These are phyloP conservation scores for Prenolepis imparis DNA, from an alignment of 2,888 invertebrate genomes.

Conservation along the genomic window DNA sequence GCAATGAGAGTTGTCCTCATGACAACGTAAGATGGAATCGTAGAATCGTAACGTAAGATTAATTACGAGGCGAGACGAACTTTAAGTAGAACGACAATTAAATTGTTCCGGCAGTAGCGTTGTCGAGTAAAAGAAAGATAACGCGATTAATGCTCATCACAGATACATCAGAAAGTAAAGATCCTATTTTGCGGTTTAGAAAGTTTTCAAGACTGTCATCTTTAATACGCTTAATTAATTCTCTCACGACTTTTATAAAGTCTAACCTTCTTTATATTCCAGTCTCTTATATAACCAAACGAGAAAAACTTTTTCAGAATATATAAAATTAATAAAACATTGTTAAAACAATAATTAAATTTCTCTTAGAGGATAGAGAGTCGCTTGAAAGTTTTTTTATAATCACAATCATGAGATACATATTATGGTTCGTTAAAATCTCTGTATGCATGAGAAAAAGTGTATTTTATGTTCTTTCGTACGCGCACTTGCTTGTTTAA, in stretches of 20 bases:
- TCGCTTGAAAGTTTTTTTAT: neutral
- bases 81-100: constrained; percentile 3
- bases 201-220: constrained; percentile 9
- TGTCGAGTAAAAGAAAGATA: neutral
- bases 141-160: neutral
- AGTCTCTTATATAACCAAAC: neutral
- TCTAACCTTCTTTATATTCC: constrained; percentile 20
- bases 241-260: neutral
- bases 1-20: no score
- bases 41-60: neutral
- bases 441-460: neutral
- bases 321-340: neutral
- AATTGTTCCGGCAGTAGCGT: neutral
- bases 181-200: neutral
- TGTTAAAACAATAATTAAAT: neutral
- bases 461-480: neutral
- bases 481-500: neutral
- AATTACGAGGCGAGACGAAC: neutral
- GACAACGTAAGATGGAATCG: no score
- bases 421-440: neutral
- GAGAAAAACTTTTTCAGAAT: neutral
- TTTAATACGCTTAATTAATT: constrained; percentile 47
- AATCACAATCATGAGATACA: neutral
- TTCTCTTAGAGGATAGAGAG: neutral
- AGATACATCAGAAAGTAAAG: constrained; percentile 12